These are phyloP conservation scores for Verasper variegatus DNA, from an alignment of 2,113 vertebrate genomes.

Conservation along the genomic window DNA sequence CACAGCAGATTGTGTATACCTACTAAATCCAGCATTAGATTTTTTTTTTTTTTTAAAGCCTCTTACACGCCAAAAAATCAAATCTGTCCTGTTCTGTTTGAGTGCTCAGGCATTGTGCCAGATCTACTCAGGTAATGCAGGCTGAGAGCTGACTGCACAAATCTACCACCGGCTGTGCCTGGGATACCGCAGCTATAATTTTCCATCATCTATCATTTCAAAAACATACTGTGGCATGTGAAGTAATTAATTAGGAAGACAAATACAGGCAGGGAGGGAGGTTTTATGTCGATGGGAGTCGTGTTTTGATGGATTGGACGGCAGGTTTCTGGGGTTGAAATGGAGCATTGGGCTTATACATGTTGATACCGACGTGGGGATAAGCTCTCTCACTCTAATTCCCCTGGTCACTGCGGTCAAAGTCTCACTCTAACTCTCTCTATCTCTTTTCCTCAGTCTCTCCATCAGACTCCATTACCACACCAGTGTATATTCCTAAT, in stretches of 20 bases:
- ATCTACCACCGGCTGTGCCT: slow-evolving; percentile 76
- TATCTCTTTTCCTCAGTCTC: slow-evolving; percentile 32
- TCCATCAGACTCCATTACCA: background rate
- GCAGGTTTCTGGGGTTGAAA: slow-evolving; percentile 73
- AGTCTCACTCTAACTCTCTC: slow-evolving; percentile 34
- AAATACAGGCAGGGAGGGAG: slow-evolving; percentile 72
- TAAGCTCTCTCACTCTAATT: slow-evolving; percentile 73
- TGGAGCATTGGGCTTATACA: slow-evolving; percentile 66
- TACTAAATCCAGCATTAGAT: slow-evolving; percentile 81
- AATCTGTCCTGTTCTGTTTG: slow-evolving; percentile 69
- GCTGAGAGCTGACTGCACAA: slow-evolving; percentile 70
- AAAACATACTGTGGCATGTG: slow-evolving; percentile 75
- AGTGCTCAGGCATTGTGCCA: slow-evolving; percentile 75
- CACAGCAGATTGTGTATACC: slow-evolving; percentile 80
- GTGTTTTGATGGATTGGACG: slow-evolving; percentile 72
- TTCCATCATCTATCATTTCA: slow-evolving; percentile 77
- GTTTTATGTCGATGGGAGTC: slow-evolving; percentile 70
- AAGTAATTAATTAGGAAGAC: slow-evolving; percentile 82
- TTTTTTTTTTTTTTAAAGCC: slow-evolving; percentile 73
- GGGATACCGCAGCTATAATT: slow-evolving; percentile 68
- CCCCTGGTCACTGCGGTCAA: slow-evolving; percentile 67
- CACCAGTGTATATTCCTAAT: background rate
- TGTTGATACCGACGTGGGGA: slow-evolving; percentile 74
- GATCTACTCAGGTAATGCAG: slow-evolving; percentile 81
- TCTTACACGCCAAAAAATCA: slow-evolving; percentile 80